Conservation (phyloP, 2,888 invertebrate genomes). For the Ommatoiulus sabulosus region DNA sequence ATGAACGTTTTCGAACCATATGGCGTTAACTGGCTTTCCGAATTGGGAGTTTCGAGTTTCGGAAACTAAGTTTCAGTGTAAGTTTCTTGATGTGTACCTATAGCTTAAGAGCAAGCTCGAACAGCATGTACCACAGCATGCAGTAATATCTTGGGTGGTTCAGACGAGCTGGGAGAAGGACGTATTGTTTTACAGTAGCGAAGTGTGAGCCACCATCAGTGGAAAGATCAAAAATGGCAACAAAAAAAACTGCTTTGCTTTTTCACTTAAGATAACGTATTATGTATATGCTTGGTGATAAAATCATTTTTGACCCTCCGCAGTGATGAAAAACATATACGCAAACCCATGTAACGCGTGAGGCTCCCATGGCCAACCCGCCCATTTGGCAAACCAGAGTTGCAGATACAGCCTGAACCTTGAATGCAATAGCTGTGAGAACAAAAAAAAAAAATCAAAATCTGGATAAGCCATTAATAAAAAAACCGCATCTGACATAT, state of each 20-base stretch:
- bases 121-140: neutral
- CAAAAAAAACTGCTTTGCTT: neutral
- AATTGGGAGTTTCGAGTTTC: no score
- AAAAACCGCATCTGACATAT: neutral
- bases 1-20: no score
- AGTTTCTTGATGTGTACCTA: no score
- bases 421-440: neutral
- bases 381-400: neutral
- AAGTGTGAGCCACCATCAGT: neutral
- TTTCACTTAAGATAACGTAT: conserved; percentile 5
- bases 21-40: no score
- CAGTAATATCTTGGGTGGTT: neutral
- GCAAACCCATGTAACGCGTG: neutral
- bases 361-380: neutral
- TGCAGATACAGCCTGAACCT: neutral
- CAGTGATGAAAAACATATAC: neutral
- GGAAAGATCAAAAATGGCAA: neutral
- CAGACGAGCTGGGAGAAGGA: neutral
- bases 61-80: no score
- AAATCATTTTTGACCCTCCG: neutral
- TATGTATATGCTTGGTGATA: neutral
- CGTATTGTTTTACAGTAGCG: neutral
- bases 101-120: no score
- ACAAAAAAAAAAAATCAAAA: neutral
- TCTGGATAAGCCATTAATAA: conserved; percentile 12